These are phyloP conservation scores for Rhincodon typus DNA, from an alignment of 2,797 vertebrate species.

Conservation along the genomic window DNA sequence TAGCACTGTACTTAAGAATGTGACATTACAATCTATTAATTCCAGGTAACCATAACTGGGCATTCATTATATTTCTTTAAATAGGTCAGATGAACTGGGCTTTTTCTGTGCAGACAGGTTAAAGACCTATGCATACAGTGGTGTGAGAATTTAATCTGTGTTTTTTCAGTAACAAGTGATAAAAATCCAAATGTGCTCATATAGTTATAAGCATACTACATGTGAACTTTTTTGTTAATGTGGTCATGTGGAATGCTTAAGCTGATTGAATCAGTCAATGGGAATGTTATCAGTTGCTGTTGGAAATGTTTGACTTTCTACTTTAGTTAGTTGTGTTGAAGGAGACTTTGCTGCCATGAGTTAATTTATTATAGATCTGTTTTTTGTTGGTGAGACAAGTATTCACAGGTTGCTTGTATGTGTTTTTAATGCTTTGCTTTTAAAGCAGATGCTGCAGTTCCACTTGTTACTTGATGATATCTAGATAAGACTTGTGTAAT, in stretches of 20 bases:
- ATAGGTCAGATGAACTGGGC: neutral
- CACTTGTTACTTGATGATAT: neutral
- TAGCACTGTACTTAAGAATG: neutral
- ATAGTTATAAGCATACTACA: neutral
- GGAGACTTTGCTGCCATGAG: neutral
- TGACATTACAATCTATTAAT: neutral
- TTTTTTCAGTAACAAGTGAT: neutral
- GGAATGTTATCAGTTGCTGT: neutral
- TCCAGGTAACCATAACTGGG: neutral
- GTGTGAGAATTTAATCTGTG: neutral
- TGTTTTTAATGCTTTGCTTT: neutral
- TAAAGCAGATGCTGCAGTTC: neutral
- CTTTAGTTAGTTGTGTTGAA: neutral
- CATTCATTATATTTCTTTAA: neutral
- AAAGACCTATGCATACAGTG: neutral
- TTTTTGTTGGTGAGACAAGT: neutral
- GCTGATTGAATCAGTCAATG: neutral
- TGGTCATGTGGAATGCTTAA: too few species aligned
- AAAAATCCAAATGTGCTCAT: constrained; percentile 3
- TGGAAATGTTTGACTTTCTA: constrained; percentile 2
- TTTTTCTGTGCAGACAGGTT: neutral
- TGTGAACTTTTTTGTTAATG: neutral
- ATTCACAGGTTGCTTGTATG: neutral
- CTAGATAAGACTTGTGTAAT: neutral
- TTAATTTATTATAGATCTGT: neutral